A percentile compares a stretch with the other conserved stretches of the same genome.
phyloP scores from a whole-genome alignment of 2,113 vertebrate species.

The Mormyrus lacerda region DNA sequence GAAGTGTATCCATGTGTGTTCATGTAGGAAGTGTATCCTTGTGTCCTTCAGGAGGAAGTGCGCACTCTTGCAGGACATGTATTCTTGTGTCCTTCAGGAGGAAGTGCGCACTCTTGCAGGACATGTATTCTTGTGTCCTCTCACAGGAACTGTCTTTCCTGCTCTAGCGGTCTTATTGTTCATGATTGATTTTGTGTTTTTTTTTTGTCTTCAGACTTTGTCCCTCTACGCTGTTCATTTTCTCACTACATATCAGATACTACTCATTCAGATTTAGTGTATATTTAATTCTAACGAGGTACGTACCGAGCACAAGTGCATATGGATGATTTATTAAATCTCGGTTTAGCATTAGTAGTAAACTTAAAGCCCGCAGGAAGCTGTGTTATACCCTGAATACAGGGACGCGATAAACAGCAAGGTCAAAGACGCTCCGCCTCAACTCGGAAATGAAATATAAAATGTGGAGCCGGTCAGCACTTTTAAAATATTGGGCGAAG shows the following conservation, averaged over 20 bases:
- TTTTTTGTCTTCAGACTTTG: neutral
- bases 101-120: neutral
- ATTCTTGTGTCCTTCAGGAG: neutral
- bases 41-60: neutral
- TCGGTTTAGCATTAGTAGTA: neutral
- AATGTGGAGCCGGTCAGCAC: slow-evolving; percentile 3
- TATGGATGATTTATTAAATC: neutral
- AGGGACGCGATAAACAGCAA: neutral
- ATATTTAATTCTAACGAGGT: neutral
- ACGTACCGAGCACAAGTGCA: neutral
- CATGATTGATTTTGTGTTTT: neutral
- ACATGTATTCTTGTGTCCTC: neutral
- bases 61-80: fast-evolving
- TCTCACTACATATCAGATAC: neutral
- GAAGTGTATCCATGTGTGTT: neutral
- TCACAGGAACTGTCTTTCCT: neutral
- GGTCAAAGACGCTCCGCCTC: neutral
- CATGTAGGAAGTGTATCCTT: neutral
- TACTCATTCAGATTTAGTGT: neutral
- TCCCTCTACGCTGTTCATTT: neutral
- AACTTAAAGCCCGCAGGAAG: neutral
- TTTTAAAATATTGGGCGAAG: neutral
- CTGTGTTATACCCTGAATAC: neutral
- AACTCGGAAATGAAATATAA: neutral
- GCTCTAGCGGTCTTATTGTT: neutral